A percentile compares a stretch with the other conserved stretches of the same genome.
phyloP scores from a whole-genome alignment of 2,113 vertebrate species.

The Saguinus midas region DNA sequence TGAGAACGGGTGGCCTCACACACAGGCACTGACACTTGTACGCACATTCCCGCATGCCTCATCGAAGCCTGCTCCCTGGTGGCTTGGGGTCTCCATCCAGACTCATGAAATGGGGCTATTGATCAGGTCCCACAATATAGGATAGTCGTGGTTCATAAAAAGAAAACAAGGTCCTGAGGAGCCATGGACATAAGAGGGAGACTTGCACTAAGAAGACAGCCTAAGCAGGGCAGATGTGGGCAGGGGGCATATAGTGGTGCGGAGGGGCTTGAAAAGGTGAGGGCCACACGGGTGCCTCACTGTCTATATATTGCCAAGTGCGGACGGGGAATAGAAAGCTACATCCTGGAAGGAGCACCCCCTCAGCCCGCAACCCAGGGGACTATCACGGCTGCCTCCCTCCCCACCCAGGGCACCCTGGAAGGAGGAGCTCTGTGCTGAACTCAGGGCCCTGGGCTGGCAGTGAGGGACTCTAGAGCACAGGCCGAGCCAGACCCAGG shows the following conservation, averaged over 20 bases:
- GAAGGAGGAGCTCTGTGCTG: neutral
- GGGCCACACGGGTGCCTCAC: neutral
- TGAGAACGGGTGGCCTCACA: neutral
- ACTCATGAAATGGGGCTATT: slow-evolving; percentile 16
- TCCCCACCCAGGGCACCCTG: neutral
- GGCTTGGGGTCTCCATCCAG: neutral
- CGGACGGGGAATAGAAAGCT: neutral
- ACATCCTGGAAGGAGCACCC: neutral
- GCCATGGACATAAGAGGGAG: neutral
- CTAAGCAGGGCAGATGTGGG: neutral
- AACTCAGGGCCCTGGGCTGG: neutral
- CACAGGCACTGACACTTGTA: neutral
- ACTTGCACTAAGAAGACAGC: neutral
- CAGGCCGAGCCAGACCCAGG: neutral
- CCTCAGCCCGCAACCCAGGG: neutral
- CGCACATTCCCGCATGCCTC: neutral
- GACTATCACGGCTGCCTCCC: neutral
- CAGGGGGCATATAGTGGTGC: neutral
- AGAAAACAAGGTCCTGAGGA: neutral
- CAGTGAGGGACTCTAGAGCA: neutral
- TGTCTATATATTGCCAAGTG: neutral
- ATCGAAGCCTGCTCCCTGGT: neutral
- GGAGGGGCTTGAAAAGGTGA: neutral
- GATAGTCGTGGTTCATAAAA: neutral
- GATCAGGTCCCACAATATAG: neutral